These are phyloP conservation scores for Brenthis daphne DNA, from an alignment of 2,888 invertebrate species.

Conservation along the genomic window DNA sequence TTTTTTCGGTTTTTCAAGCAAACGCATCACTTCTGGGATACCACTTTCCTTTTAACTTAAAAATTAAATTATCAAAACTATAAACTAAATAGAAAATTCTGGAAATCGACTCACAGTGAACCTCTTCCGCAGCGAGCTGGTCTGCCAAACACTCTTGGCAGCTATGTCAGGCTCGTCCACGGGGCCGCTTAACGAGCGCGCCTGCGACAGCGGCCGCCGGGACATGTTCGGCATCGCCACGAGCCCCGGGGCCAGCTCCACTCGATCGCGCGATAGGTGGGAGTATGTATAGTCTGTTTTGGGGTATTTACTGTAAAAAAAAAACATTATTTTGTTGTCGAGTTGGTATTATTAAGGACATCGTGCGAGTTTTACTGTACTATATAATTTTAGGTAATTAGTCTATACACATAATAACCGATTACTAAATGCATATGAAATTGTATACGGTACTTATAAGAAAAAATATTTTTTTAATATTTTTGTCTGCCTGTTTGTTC, in stretches of 20 bases:
- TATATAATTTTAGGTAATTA: too few species aligned
- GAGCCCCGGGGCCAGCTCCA: constrained; percentile 89
- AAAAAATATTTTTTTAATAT: too few species aligned
- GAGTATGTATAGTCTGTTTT: constrained; percentile 97
- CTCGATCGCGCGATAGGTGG: constrained; percentile 89
- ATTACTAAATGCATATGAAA: too few species aligned
- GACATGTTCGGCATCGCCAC: constrained; percentile 96
- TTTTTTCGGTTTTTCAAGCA: too few species aligned
- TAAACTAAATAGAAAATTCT: background rate
- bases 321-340: background rate
- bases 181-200: constrained; percentile 66
- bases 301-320: constrained; percentile 87
- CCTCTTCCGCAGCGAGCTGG: constrained; percentile 59
- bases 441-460: too few species aligned
- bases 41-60: too few species aligned
- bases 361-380: background rate
- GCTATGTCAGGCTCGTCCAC: constrained; percentile 60
- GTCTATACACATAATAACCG: too few species aligned
- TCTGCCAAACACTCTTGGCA: constrained; percentile 53
- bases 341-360: background rate
- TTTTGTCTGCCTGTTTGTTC: too few species aligned
- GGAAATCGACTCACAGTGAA: constrained; percentile 56
- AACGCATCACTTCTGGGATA: too few species aligned
- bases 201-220: constrained; percentile 85
- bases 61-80: too few species aligned